phyloP scores from a whole-genome alignment of 2,113 vertebrate genomes.

The Paramormyrops kingsleyae region DNA sequence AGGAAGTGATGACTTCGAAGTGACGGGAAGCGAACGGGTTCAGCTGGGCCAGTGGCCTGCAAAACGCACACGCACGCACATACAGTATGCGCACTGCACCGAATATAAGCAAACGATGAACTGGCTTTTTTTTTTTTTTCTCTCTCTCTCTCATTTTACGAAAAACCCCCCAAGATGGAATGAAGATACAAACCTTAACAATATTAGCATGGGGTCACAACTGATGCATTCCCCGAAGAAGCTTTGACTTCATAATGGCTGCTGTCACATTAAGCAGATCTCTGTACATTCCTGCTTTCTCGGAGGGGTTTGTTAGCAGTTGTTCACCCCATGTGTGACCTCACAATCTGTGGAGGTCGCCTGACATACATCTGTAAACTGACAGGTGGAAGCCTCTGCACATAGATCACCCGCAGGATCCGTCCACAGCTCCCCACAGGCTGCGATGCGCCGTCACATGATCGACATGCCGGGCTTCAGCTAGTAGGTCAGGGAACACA shows the following conservation, averaged over 20 bases:
- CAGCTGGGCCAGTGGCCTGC: background rate
- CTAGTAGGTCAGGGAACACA: background rate
- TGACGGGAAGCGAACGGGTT: background rate
- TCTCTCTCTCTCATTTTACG: background rate
- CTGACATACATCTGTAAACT: background rate
- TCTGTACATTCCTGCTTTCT: slow-evolving; percentile 32
- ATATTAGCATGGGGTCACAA: slow-evolving; percentile 33
- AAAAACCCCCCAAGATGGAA: background rate
- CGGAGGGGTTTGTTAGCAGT: slow-evolving; percentile 51
- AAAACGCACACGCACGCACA: background rate
- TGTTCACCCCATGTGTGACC: slow-evolving; percentile 49
- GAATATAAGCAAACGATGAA: background rate
- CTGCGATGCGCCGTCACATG: background rate
- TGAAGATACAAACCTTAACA: background rate
- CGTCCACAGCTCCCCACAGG: background rate
- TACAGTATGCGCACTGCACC: background rate
- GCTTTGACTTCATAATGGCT: slow-evolving; percentile 46
- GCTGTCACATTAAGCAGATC: slow-evolving; percentile 47
- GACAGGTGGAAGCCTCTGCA: background rate
- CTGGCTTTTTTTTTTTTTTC: background rate
- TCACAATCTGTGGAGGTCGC: slow-evolving; percentile 14
- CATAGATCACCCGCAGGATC: background rate
- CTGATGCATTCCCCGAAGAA: slow-evolving; percentile 33
- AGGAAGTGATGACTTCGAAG: background rate
- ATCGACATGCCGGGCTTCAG: background rate